These are phyloP conservation scores for Stenodera caucasica DNA, from an alignment of 2,888 invertebrate genomes.

Conservation along the genomic window DNA sequence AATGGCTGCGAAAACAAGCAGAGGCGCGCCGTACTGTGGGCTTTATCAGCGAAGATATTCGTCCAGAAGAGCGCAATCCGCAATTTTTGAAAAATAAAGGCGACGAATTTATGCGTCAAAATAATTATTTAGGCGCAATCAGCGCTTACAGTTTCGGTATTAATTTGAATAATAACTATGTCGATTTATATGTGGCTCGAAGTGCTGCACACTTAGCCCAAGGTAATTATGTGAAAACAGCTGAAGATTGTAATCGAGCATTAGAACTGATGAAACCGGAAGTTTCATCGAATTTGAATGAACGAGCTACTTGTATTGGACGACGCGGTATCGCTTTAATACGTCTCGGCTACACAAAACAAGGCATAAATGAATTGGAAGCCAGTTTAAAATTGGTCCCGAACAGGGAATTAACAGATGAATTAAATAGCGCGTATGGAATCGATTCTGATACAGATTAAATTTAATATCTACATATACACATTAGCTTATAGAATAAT, in stretches of 20 bases:
- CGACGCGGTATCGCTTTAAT: constrained; percentile 75
- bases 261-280: constrained; percentile 74
- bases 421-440: constrained; percentile 30
- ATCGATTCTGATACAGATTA: constrained; percentile 21
- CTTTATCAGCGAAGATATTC: constrained; percentile 70
- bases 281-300: constrained; percentile 69
- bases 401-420: constrained; percentile 59
- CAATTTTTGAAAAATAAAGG: constrained; percentile 82
- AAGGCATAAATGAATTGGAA: constrained; percentile 75
- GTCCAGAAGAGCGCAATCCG: constrained; percentile 81
- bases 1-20: constrained; percentile 79
- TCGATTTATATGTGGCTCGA: constrained; percentile 74
- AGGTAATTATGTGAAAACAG: constrained; percentile 68
- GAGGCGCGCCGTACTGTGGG: constrained; percentile 71
- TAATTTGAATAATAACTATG: constrained; percentile 69
- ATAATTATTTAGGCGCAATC: constrained; percentile 77
- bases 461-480: constrained; percentile 17
- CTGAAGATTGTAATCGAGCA: constrained; percentile 66
- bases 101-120: constrained; percentile 72
- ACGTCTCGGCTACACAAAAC: constrained; percentile 67
- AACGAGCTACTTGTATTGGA: constrained; percentile 73
- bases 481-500: constrained; percentile 6
- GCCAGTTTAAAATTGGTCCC: constrained; percentile 71
- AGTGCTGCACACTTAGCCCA: constrained; percentile 76
- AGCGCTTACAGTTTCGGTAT: constrained; percentile 83